Conservation (phyloP, 2,888 invertebrate genomes). For the Patella ulyssiponensis region DNA sequence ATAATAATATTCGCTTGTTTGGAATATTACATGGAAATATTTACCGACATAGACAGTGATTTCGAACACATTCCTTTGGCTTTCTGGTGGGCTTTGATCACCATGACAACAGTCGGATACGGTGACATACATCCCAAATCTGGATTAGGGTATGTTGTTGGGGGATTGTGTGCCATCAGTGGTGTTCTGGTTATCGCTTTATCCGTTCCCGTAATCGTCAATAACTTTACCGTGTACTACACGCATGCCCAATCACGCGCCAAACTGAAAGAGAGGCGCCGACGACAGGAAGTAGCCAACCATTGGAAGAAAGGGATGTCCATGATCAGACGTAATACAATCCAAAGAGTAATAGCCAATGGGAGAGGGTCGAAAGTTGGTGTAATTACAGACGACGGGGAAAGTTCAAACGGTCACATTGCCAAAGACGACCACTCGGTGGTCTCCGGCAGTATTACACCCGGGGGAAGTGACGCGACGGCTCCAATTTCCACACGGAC, state of each 20-base stretch:
- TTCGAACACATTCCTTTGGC: conserved; percentile 79
- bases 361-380: background rate
- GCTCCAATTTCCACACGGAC: too few species aligned
- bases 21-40: conserved; percentile 55
- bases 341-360: background rate
- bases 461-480: too few species aligned
- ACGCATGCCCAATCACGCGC: conserved; percentile 53
- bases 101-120: conserved; percentile 89
- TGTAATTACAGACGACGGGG: background rate
- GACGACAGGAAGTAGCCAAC: background rate
- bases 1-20: conserved; percentile 55
- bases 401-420: background rate
- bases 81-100: conserved; percentile 90
- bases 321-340: background rate
- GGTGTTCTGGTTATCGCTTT: conserved; percentile 55
- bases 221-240: conserved; percentile 56
- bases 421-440: background rate
- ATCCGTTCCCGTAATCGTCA: conserved; percentile 56
- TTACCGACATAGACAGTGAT: conserved; percentile 41
- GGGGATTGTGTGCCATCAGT: conserved; percentile 52
- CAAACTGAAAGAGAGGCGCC: conserved; percentile 44
- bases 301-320: conserved; percentile 1
- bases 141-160: conserved; percentile 49
- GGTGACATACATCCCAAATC: conserved; percentile 52
- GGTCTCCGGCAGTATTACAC: too few species aligned